Evolutionary conservation across 2,113 vertebrate genomes (phyloP), one percentile per base, ranked within the genome.

Genomic region (Illadopsis cleaveri): DNA sequence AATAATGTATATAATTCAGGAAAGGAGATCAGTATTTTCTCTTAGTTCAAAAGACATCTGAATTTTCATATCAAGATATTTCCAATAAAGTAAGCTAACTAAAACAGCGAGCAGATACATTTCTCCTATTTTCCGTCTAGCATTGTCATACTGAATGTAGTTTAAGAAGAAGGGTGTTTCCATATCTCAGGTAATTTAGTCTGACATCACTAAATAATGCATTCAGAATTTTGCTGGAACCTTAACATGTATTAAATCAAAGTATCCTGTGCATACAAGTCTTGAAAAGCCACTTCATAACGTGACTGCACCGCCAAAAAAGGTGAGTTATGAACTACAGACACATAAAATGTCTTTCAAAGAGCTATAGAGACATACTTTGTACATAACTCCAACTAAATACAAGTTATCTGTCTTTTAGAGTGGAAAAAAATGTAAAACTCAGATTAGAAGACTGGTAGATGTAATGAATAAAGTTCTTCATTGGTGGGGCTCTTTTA

Each of bases 121-220:
- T 91, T 79, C 66, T 94, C 70, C 71, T 61, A 38, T 66, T 82
- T 92, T 45, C 95, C 94, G 97, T 95, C 96, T 96, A 94, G 82
- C 80, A 48, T 62, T 93, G 61, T 73, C 77, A 15, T 23, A 83
- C 10, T 93, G 31, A 94, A 96, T 76, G 87, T 98, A 98, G 98
- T 98, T 98, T 97, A 97, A 98, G 91, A 98, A 96, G 96, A 98
- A 98, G 97, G 70, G 77, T 98, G 93, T 91, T 98, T 98, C 96
- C 90, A 96, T 72, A 96, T 95, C 98, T 98, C 69, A 96, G 54
- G 47, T 98, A 98, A 99, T 98, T 98, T 96, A 95, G 95, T 96
- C 97, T 98, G 97, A 98, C 97, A 94, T 98, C 96, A 98, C 95
- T 98, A 98, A 99, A 98, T 90, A 98, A 97, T 94, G 93, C 96